Conservation (phyloP, 92 coral and sea anemone genomes). For the Diadumene lineata region DNA sequence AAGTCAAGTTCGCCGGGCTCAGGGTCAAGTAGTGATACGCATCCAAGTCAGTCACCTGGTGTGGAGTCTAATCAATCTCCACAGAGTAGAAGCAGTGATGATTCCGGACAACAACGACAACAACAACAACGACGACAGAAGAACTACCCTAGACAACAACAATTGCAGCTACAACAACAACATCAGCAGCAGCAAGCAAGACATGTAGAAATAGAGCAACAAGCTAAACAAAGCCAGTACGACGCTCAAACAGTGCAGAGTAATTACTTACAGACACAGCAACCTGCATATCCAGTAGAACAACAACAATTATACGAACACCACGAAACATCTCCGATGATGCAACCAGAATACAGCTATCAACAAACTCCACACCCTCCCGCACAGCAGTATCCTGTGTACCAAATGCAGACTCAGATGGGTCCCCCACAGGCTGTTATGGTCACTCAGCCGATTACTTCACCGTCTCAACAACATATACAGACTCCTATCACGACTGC, state of each 20-base stretch:
- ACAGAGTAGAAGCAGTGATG: conserved; percentile 28
- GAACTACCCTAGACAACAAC: conserved; percentile 15
- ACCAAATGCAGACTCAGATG: conserved; percentile 76
- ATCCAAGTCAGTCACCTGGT: conserved; percentile 39
- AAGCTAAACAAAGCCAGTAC: conserved; percentile 32
- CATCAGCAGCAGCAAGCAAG: too few relatives aligned
- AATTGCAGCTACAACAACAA: too few relatives aligned
- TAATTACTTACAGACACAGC: conserved; percentile 33
- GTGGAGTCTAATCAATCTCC: conserved; percentile 25
- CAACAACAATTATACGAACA: conserved; percentile 60
- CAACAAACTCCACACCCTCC: conserved; percentile 58
- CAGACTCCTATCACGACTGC: conserved; percentile 57
- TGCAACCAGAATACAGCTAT: conserved; percentile 55
- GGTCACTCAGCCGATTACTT: conserved; percentile 65
- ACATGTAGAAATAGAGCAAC: too few relatives aligned
- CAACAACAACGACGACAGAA: conserved; percentile 17
- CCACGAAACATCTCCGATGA: conserved; percentile 45
- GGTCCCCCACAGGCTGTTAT: conserved; percentile 65
- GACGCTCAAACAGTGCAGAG: conserved; percentile 34
- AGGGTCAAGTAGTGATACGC: conserved; percentile 39
- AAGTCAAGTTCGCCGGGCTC: conserved; percentile 46
- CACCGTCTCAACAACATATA: conserved; percentile 64
- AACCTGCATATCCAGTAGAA: conserved; percentile 44
- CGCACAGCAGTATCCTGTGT: conserved; percentile 72
- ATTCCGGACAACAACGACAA: conserved; percentile 36